phyloP scores from a whole-genome alignment of 2,113 vertebrate species.

The Crotophaga sulcirostris region DNA sequence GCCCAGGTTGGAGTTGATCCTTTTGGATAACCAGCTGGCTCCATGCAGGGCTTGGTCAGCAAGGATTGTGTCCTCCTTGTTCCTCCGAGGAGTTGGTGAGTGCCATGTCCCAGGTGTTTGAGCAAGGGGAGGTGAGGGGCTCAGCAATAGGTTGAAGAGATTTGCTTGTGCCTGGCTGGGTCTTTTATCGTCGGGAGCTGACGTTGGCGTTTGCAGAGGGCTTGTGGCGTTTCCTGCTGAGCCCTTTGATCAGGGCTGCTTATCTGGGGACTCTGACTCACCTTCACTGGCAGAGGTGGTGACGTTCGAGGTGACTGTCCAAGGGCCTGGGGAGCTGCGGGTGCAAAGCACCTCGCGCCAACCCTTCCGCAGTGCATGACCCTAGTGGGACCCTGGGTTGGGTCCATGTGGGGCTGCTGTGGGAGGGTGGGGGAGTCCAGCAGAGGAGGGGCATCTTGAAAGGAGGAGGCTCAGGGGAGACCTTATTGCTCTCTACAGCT shows the following conservation, averaged over 20 bases:
- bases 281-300: not conserved
- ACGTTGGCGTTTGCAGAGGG: not conserved
- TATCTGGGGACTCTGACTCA: constrained; percentile 41
- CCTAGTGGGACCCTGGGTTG: rapidly evolving
- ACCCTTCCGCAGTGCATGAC: rapidly evolving
- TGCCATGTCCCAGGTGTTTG: not conserved
- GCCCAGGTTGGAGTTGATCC: not conserved
- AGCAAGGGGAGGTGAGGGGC: not conserved
- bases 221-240: not conserved
- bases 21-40: not conserved
- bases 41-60: not conserved
- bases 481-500: no score
- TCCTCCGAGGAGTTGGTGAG: not conserved
- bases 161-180: not conserved
- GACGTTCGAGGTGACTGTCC: not conserved
- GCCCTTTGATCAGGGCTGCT: constrained; percentile 39
- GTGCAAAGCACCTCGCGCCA: not conserved
- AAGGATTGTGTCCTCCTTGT: rapidly evolving
- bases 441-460: not conserved
- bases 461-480: no score
- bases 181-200: not conserved
- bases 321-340: rapidly evolving
- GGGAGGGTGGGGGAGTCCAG: not conserved
- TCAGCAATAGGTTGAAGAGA: not conserved
- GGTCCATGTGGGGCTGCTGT: rapidly evolving